Evolutionary conservation across 2,797 vertebrate genomes (phyloP), one percentile per base, ranked within the genome.

Genomic region (Eulemur coronatus): DNA sequence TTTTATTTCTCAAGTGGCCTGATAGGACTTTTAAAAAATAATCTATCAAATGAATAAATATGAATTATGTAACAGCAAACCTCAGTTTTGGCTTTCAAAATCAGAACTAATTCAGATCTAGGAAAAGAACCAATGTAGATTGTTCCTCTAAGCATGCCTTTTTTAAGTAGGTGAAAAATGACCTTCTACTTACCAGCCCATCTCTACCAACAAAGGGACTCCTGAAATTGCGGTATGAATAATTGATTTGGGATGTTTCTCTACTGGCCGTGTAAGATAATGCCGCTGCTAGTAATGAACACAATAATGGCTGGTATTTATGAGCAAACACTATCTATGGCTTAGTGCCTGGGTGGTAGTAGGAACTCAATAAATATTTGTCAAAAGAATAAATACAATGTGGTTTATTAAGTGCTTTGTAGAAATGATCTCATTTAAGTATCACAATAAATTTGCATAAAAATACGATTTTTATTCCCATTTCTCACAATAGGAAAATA

Each of bases 401-500:
- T 11, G 43, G 9, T 70, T 86, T 78, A 70, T 46, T 63, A 93
- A 80, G 59, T 73, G 18, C 26, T 87, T 92, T 92, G 41, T 48
- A 76, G 26, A 84, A 4, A 38, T 69, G 7, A 80, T 95, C 8
- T 84, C 38, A 79, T 75, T 92, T 84, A 84, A 84, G 13, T 73
- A 15, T 75, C 17, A 80, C 15, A 93, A 41, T 91, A 81, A 26
- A 76, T 91, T 72, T 65, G 7, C 52, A 70, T 90, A 94, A 91
- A 52, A 18, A 33, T 50, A 91, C 0, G 65, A n/a, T 63, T 73
- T 91, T 97, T 81, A 57, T 57, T 4, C 14, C 43, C 2, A 63
- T 38, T 97, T 95, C 33, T 92, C 46, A 94, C 17, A 48, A 52
- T 52, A 85, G 28, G 50, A 84, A 92, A 95, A 70, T 67, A 86